phyloP scores from a whole-genome alignment of 2,113 vertebrate genomes.

The Ailurus styani region DNA sequence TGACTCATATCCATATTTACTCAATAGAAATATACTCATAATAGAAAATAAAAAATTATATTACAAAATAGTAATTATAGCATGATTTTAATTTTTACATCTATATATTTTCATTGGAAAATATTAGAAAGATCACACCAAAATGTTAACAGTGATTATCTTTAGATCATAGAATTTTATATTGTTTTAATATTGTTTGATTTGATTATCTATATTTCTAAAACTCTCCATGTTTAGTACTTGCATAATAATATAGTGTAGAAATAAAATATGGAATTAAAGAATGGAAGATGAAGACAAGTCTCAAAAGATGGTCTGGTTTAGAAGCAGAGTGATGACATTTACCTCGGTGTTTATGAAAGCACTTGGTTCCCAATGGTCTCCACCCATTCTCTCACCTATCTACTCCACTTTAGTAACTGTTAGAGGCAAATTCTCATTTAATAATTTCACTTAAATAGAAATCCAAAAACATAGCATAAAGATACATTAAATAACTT shows the following conservation, averaged over 20 bases:
- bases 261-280: neutral
- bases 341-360: slow-evolving; percentile 33
- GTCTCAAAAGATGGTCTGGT: neutral
- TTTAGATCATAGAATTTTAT: slow-evolving; percentile 5
- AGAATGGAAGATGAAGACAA: neutral
- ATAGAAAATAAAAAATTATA: neutral
- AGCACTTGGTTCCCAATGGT: neutral
- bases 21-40: slow-evolving; percentile 20
- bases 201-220: neutral
- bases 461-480: neutral
- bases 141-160: slow-evolving; percentile 1
- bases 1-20: neutral
- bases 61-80: neutral
- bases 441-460: slow-evolving; percentile 34
- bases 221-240: neutral
- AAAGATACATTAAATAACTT: slow-evolving; percentile 29
- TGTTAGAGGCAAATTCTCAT: slow-evolving; percentile 10
- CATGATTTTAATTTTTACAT: neutral
- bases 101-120: neutral
- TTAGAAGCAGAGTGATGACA: neutral
- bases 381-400: neutral
- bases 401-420: slow-evolving; percentile 8
- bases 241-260: neutral
- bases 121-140: neutral
- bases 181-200: slow-evolving; percentile 17